Evolutionary conservation across 2,113 vertebrate genomes (phyloP).

Genomic region (Burhinus bistriatus): DNA sequence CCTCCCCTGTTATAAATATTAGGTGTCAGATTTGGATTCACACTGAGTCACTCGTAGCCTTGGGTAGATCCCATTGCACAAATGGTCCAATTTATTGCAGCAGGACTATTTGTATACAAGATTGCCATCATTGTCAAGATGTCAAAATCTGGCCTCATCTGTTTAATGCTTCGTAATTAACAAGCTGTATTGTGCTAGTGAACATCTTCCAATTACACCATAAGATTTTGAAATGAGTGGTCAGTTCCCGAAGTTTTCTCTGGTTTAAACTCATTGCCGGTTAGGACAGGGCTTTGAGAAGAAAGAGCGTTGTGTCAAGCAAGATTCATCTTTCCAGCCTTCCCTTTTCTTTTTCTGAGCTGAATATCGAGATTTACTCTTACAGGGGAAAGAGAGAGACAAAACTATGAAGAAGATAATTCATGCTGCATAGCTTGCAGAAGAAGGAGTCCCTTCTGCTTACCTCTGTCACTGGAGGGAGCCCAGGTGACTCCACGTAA

Average conservation of each 20-base stretch:
- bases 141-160: neutral
- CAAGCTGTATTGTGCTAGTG: neutral
- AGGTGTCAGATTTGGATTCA: conserved; percentile 18
- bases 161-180: conserved; percentile 16
- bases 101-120: conserved; percentile 12
- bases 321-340: neutral
- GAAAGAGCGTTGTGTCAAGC: accelerated
- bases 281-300: neutral
- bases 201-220: neutral
- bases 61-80: neutral
- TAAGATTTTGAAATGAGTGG: neutral
- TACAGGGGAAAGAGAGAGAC: neutral
- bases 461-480: neutral
- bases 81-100: conserved; percentile 10
- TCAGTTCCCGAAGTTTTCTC: neutral
- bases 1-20: conserved; percentile 7
- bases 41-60: neutral
- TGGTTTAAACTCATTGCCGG: neutral
- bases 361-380: neutral
- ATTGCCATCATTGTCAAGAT: neutral
- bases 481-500: neutral
- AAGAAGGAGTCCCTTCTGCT: neutral
- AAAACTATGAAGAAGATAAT: neutral
- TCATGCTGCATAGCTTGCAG: neutral
- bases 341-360: neutral